These are phyloP conservation scores for Malurus cyaneus DNA, from an alignment of 2,113 vertebrate genomes.

Conservation along the genomic window DNA sequence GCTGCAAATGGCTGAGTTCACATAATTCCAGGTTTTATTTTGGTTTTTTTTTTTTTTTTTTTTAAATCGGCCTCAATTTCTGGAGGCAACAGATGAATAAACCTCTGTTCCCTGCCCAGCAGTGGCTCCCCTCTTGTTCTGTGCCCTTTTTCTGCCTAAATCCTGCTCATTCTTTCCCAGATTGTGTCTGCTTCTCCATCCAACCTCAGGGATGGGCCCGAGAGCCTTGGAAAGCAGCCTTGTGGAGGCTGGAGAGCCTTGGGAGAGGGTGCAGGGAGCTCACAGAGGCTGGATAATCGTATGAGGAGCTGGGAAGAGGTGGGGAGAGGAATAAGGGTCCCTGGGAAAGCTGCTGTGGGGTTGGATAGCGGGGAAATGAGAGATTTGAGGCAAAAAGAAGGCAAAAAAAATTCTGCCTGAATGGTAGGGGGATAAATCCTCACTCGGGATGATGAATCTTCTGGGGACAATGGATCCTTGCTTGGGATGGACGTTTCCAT, in stretches of 20 bases:
- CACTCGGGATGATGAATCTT: too few species aligned
- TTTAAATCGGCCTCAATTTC: background rate
- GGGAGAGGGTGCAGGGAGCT: background rate
- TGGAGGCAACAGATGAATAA: constrained; percentile 23
- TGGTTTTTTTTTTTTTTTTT: background rate
- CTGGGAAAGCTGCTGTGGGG: background rate
- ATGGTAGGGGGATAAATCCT: background rate
- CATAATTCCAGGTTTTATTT: background rate
- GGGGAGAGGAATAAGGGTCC: background rate
- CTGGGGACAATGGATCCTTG: too few species aligned
- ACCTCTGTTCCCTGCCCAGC: constrained; percentile 38
- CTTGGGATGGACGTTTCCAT: background rate
- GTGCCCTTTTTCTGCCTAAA: background rate
- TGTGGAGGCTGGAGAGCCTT: rapidly evolving
- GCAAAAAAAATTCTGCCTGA: too few species aligned
- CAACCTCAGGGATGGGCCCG: background rate
- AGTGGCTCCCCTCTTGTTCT: constrained; percentile 22
- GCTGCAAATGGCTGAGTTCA: constrained; percentile 26
- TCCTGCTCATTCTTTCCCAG: background rate
- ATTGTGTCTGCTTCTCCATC: background rate
- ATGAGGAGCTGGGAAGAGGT: background rate
- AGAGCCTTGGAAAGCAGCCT: background rate
- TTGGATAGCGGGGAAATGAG: background rate
- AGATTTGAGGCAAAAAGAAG: background rate
- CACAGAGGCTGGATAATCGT: rapidly evolving